phyloP scores from a whole-genome alignment of 2,797 vertebrate species.

The Ciconia nigra region DNA sequence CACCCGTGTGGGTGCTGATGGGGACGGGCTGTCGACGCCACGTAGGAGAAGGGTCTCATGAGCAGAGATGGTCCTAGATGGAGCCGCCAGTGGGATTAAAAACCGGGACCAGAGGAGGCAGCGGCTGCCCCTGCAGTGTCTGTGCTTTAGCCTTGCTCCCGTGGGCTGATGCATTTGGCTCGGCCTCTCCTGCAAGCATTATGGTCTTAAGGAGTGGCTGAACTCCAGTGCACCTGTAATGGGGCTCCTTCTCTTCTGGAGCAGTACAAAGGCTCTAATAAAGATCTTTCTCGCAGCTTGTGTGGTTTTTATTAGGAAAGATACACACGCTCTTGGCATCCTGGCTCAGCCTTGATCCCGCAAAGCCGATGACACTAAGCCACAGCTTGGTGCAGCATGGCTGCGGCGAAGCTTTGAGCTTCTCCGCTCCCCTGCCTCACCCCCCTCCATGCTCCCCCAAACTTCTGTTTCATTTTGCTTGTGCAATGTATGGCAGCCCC shows the following conservation, averaged over 20 bases:
- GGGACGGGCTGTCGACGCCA: background rate
- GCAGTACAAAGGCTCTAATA: background rate
- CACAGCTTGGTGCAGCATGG: background rate
- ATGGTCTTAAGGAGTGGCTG: background rate
- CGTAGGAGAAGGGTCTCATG: background rate
- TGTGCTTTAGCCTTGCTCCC: background rate
- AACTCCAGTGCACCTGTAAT: slow-evolving; percentile 25
- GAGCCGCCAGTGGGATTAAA: background rate
- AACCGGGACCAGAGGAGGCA: background rate
- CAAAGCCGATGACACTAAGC: background rate
- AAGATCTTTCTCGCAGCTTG: background rate
- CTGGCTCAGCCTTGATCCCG: background rate
- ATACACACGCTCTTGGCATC: background rate
- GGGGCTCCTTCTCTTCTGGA: background rate
- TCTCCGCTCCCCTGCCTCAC: background rate
- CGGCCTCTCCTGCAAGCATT: background rate
- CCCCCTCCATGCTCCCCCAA: background rate
- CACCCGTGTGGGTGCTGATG: background rate
- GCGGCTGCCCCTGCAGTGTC: background rate
- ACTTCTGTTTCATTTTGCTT: background rate
- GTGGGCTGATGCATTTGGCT: background rate
- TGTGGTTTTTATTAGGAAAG: background rate
- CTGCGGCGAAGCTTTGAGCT: background rate
- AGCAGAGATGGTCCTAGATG: background rate
- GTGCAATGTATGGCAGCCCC: background rate